Evolutionary conservation across 2,888 invertebrate species (phyloP), one percentile per base, ranked within the genome.

Genomic region (Pollenia angustigena): DNA sequence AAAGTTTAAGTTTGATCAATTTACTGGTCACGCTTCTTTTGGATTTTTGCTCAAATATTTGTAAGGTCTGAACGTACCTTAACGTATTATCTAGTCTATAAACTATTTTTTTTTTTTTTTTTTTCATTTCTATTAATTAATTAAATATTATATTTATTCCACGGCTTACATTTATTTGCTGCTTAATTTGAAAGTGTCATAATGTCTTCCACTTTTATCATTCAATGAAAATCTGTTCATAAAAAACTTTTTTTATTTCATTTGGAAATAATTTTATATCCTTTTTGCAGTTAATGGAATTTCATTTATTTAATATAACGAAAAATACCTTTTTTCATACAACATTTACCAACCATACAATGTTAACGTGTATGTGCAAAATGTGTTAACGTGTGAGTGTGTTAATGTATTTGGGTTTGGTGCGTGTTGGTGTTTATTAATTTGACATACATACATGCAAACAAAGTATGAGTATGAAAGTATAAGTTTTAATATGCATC

Each of bases 401-500:
- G 23, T 50, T 23, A 60, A 50, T 48, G 60, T 50, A n/a, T 16
- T 68, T 16, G 32, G n/a, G 14, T 46, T 32, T 44, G 54, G 16
- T 75, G 42, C 18, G 10, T n/a, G 71, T 58, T 71, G 16, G 14
- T 16, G 54, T 74, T 66, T 68, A 68, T 75, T 81, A 75, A 81
- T 81, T 58, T 75, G 68, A 75, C 66, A 75, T 11, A 52, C 48
- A 50, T 18, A 18, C 18, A 18, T 54, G 60, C 11, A 62, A 42
- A 71, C 44, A 56, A 66, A 81, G n/a, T 69, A 42, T n/a, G 58
- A 32, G 32, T 32, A 52, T n/a, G 23, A 69, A 78, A 74, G 11
- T 60, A 79, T 66, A 84, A 79, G 32, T 78, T 79, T 79, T 79
- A 72, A 83, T 83, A 66, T 48, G 71, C 50, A 44, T 69, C 54